Base-by-base conservation (phyloP, 1,140 invertebrate genomes). In the Lethrus apterus region DNA sequence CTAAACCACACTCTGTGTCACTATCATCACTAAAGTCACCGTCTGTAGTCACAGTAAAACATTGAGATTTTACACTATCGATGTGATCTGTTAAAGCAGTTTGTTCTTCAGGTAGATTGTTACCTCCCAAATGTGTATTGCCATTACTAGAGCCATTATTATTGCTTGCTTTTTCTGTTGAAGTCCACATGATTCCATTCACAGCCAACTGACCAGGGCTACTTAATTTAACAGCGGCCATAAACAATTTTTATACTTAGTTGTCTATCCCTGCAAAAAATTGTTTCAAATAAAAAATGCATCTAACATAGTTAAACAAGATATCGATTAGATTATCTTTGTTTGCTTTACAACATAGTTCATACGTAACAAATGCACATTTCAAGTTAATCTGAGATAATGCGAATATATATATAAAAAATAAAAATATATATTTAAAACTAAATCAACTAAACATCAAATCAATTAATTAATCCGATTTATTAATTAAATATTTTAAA, bases 1-100 rank as follows among this genome's bases (percentile, higher is more conserved):
- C 84, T 46, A 86, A 69, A 1, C 85, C 85, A 51, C 84, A 89
- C 17, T 72, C 70, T 11, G 75, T 70, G 8, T 70, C 65, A 34
- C 69, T 69, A 2, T 74, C 69, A 15, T 71, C 70, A n/a, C 15
- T 23, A 42, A 51, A 50, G 19, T 54, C 56, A 40, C 46, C 47
- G 34, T 35, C 42, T 7, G 21, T 42, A 11, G 44, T 38, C 26
- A 33, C 26, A 13, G 40, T 36, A 51, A 54, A 46, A 54, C 58
- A 44, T 46, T 57, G 45, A 17, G 48, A 43, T 46, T 49, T 44
- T 35, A 36, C 45, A 8, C 35, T 40, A 17, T 49, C 51, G 21
- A 44, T 29, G 11, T 47, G 44, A 11, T 44, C 44, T 10, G 49
- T 59, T 15, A 63, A 44, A 8, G 54, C 51, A 10, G 57, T 58